Conservation (phyloP, 2,888 invertebrate genomes). For the Carpatolechia fugitivella region DNA sequence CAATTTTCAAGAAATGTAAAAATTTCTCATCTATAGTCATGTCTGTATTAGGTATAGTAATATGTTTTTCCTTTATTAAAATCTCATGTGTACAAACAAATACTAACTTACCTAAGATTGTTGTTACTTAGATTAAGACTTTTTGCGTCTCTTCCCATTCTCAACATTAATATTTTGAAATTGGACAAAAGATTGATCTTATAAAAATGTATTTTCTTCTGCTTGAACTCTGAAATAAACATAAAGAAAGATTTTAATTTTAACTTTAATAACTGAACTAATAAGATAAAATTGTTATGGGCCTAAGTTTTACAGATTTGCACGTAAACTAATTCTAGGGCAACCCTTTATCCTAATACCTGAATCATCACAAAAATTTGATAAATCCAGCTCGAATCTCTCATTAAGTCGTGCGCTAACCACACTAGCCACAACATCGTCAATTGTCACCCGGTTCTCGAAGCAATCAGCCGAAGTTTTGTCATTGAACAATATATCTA, state of each 20-base stretch:
- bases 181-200: constrained; percentile 50
- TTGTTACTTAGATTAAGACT: constrained; percentile 62
- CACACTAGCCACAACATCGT: constrained; percentile 51
- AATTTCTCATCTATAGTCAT: too few relatives aligned
- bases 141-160: constrained; percentile 63
- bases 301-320: too few relatives aligned
- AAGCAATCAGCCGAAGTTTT: constrained; percentile 56
- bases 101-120: constrained; percentile 47
- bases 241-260: too few relatives aligned
- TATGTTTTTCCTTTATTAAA: too few relatives aligned
- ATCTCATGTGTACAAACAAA: too few relatives aligned
- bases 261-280: too few relatives aligned
- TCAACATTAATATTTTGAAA: constrained; percentile 65
- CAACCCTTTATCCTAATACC: constrained; percentile 42
- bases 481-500: constrained; percentile 62
- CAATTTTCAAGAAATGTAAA: too few relatives aligned
- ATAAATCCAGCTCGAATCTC: constrained; percentile 54
- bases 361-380: constrained; percentile 57
- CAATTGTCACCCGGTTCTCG: constrained; percentile 41
- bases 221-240: constrained; percentile 46
- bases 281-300: too few relatives aligned
- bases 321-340: too few relatives aligned
- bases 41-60: too few relatives aligned
- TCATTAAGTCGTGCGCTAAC: constrained; percentile 53
- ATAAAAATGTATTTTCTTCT: constrained; percentile 57